A percentile compares a stretch with the other conserved stretches of the same genome.
Evolutionary conservation across 2,888 invertebrate species (phyloP).

Genomic region (Acrobasis suavella): DNA sequence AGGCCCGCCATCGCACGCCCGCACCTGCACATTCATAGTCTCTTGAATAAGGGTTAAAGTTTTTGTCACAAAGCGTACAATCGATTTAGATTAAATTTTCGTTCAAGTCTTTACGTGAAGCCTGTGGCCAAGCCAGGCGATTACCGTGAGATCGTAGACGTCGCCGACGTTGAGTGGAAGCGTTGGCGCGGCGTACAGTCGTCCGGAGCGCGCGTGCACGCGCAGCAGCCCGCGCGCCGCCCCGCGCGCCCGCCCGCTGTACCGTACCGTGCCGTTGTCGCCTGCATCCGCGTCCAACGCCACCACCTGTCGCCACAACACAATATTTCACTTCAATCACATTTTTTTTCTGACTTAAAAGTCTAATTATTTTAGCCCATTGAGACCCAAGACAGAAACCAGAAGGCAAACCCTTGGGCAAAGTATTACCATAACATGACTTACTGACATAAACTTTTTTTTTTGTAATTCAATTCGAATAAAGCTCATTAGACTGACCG

Average conservation of each 20-base stretch:
- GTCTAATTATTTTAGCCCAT: too few species aligned
- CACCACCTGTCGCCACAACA: constrained; percentile 82
- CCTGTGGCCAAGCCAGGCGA: constrained; percentile 18
- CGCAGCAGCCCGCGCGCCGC: constrained; percentile 90
- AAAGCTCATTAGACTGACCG: constrained; percentile 43
- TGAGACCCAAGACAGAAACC: background rate
- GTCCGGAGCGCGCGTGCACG: constrained; percentile 91
- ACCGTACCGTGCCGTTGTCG: constrained; percentile 91
- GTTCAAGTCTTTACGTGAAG: too few species aligned
- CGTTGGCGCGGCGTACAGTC: constrained; percentile 87
- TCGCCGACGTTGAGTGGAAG: constrained; percentile 84
- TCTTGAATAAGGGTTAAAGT: too few species aligned
- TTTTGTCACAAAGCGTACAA: too few species aligned
- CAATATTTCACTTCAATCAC: background rate
- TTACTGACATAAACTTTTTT: background rate
- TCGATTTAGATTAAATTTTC: too few species aligned
- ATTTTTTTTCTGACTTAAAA: too few species aligned
- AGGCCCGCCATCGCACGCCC: constrained; percentile 91
- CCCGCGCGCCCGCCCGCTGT: constrained; percentile 86
- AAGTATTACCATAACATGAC: too few species aligned
- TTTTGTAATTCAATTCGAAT: background rate
- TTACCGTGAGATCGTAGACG: constrained; percentile 54
- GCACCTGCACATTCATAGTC: constrained; percentile 77
- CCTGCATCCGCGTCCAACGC: constrained; percentile 93
- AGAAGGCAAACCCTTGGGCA: background rate